Base-by-base conservation (phyloP, 2,113 vertebrate genomes). In the Paedocypris sp. region DNA sequence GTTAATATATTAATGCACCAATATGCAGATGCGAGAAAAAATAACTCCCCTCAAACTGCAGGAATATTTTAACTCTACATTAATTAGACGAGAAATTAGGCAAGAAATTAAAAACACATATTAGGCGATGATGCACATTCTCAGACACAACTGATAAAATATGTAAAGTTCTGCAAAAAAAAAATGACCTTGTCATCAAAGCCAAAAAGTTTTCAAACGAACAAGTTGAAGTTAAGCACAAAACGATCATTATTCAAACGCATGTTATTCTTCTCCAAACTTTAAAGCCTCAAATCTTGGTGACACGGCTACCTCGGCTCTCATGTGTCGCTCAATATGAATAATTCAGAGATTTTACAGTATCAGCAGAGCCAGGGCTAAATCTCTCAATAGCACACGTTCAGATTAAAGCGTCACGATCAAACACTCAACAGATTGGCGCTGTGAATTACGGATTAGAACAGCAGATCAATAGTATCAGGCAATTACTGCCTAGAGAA, bases 401-500 rank as follows among this genome's bases (percentile, higher is more conserved):
- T 49, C 41, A 64, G 67, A 64, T 64, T 52, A 53, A 45, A 6
- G 22, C 26, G 51, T 41, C 41, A 28, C 26, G 36, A 29, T 41
- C 41, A 29, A 41, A 41, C 36, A 9, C 19, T 52, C 51, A 53
- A 56, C 52, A 64, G 54, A 64, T 59, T 68, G 35, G 57, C 52
- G 39, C 60, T 58, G 53, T 19, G 47, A 69, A 64, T 52, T 47
- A 39, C 13, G 66, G 60, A 69, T 64, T 53, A 59, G 67, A 16
- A 28, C 60, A 59, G 28, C 62, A 22, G 41, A 61, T 49, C 35
- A 10, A 60, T 60, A 67, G 58, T 50, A 60, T 53, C 64, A 64
- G 54, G 42, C 64, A 71, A 53, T 62, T 62, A 62, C 60, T 63
- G 60, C 64, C 52, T 51, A 60, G 28, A 59, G 36, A 57, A 71